Conservation (phyloP, 2,888 invertebrate species). For the Tineola bisselliella region DNA sequence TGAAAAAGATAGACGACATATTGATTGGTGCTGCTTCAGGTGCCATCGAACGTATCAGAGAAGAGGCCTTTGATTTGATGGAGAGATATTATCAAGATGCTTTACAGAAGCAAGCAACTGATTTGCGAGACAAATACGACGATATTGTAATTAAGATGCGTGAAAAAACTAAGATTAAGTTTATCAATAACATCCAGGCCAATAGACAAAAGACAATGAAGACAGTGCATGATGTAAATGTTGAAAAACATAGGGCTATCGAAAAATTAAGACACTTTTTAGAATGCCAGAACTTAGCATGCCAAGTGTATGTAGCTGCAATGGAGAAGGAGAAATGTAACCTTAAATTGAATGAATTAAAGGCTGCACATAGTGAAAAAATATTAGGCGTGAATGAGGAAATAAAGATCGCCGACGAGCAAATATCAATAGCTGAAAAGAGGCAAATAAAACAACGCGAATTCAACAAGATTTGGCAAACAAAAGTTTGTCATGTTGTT, state of each 20-base stretch:
- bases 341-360: conserved; percentile 30
- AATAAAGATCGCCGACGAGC: conserved; percentile 33
- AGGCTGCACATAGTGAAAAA: conserved; percentile 37
- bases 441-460: conserved; percentile 33
- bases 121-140: conserved; percentile 35
- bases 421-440: conserved; percentile 32
- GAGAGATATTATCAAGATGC: conserved; percentile 27
- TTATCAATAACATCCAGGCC: conserved; percentile 30
- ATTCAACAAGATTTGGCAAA: conserved; percentile 39
- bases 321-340: conserved; percentile 45
- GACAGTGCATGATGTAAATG: conserved; percentile 41
- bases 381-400: conserved; percentile 29
- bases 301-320: conserved; percentile 53
- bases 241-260: conserved; percentile 46
- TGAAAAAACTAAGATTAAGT: conserved; percentile 30
- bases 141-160: conserved; percentile 33
- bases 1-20: conserved; percentile 38
- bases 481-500: conserved; percentile 48
- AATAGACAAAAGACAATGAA: conserved; percentile 23
- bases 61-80: conserved; percentile 34
- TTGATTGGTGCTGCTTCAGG: conserved; percentile 34
- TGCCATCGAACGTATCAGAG: conserved; percentile 32
- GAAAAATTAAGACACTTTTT: conserved; percentile 42
- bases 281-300: conserved; percentile 51
- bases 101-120: conserved; percentile 38